Evolutionary conservation across 2,113 vertebrate genomes (phyloP), one percentile per base, ranked within the genome.

Genomic region (Chinchilla lanigera): DNA sequence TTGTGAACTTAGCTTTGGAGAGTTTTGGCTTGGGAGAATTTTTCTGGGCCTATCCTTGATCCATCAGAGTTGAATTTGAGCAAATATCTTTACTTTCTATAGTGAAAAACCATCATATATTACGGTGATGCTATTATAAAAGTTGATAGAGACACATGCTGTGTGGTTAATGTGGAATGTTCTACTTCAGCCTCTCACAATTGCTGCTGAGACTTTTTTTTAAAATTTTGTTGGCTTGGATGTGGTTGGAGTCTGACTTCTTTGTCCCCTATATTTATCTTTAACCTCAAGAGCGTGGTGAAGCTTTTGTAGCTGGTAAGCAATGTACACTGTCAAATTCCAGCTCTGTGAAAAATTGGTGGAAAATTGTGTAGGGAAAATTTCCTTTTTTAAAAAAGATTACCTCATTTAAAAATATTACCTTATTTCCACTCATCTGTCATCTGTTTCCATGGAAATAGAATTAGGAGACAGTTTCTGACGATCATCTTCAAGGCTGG

Each of bases 391-490:
- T 12, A 67, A 78, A 78, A 95, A 96, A 44, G 71, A 95, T 98
- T 98, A 93, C 93, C 97, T 98, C 93, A 95, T 97, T 92, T 95
- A 86, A 98, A 97, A 97, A 41, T 94, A 96, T 97, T 89, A 83
- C 96, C 96, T 71, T 97, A 97, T 98, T 94, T 98, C 90, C 92
- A 77, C 97, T 95, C 92, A 97, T 97, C 95, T 94, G 94, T 97
- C 94, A 97, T 98, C 91, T 96, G 93, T 89, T 93, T 98, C 97
- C 96, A 97, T 97, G 98, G 98, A 98, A 98, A 98, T 98, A 98
- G 98, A 98, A 98, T 97, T 98, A 98, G 97, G 93, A 95, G 93
- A 93, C 96, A 82, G 89, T 89, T 95, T 86, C 91, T 97, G 86
- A 93, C 19, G 80, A 96, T 97, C 93, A 30, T 96, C 95, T 98